Base-by-base conservation (phyloP, 2,888 invertebrate genomes). In the Scrobipalpa atriplicella region DNA sequence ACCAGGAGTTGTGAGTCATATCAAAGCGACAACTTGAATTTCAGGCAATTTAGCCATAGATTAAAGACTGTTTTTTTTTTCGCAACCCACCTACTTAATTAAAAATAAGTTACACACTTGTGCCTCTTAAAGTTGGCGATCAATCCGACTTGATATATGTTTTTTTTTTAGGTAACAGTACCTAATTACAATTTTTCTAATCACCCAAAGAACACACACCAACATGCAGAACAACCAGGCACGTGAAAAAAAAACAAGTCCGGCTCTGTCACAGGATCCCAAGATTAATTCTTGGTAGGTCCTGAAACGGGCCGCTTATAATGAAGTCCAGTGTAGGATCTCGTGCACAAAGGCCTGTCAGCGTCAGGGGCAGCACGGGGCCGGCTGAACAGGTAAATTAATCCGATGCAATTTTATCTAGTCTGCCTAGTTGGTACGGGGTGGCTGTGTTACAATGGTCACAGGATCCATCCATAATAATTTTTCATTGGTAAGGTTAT, bases 351-450 rank as follows among this genome's bases (percentile, higher is more conserved):
- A 89, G 85, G 75, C 6, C 85, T 88, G 90, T 89, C 91, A 86
- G 72, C 64, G 72, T 66, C 90, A 90, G 80, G 84, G 75, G 13
- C 84, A 87, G 89, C 88, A 90, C 86, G 72, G 65, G 72, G 66
- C 90, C 89, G 80, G 67, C 74, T 71, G 78, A 79, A 78, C 82
- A 86, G 86, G 86, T 87, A 85, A 86, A 89, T 89, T 89, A 88
- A 89, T 85, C 81, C 82, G 74, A 83, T 84, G 85, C 85, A 83
- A 82, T 85, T 84, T 87, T 82, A 85, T 86, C 81, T 83, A 85
- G 80, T 78, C 80, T 56, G 10, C 21, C 54, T 21, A 54, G 71
- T 73, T 69, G 68, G 66, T 71, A 67, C 73, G 69, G 67, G 66
- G 71, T 68, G 68, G 63, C 51, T 65, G 67, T 68, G 68, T 68